Conservation (phyloP, 2,888 invertebrate species). For the Apotomis capreana region DNA sequence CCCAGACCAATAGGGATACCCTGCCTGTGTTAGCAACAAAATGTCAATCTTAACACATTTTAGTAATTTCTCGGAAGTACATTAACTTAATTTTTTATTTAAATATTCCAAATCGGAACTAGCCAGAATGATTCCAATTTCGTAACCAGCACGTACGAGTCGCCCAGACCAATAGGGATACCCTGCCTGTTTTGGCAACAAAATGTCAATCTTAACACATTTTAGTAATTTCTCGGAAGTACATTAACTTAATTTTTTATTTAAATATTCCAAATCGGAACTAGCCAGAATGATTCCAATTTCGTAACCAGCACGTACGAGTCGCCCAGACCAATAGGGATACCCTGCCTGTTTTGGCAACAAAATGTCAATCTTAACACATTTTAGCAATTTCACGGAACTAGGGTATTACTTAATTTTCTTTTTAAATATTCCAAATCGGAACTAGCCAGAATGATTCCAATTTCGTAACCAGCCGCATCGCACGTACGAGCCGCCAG, state of each 20-base stretch:
- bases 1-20: constrained; percentile 23
- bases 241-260: no score
- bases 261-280: not conserved
- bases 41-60: constrained; percentile 36
- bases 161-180: constrained; percentile 22
- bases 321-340: constrained; percentile 21
- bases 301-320: constrained; percentile 9
- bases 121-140: constrained; percentile 6
- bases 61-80: no score
- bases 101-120: not conserved
- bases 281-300: not conserved
- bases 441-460: not conserved
- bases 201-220: constrained; percentile 40
- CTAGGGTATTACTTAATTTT: no score
- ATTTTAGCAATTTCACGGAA: no score
- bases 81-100: no score
- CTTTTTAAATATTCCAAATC: not conserved
- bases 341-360: constrained; percentile 15
- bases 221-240: no score
- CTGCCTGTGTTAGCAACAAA: constrained; percentile 22
- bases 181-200: constrained; percentile 16
- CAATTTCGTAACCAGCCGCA: constrained; percentile 20
- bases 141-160: constrained; percentile 8
- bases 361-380: constrained; percentile 41
- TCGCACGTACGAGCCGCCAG: not conserved